Percentiles rank a stretch among this genome's conserved stretches.
phyloP scores from a whole-genome alignment of 1,140 invertebrate species.

The Thaumatotibia leucotreta region DNA sequence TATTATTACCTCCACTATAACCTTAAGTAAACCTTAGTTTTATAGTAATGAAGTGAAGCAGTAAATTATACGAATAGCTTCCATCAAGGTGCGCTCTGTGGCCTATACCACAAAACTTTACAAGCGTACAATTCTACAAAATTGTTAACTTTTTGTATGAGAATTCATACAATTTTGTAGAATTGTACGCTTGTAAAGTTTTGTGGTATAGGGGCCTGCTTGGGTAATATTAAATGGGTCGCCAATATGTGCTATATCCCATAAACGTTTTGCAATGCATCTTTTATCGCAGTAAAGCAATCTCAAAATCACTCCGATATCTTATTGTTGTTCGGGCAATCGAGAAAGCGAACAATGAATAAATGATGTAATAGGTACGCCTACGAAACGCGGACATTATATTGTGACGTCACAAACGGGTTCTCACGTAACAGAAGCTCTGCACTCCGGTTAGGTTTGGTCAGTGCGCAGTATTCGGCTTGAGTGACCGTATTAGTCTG shows the following conservation, averaged over 20 bases:
- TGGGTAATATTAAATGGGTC: neutral
- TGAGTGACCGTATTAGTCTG: neutral
- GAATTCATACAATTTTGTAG: too few species aligned
- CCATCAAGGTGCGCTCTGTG: too few species aligned
- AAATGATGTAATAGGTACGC: conserved; percentile 11
- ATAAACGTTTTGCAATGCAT: neutral
- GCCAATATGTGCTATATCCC: neutral
- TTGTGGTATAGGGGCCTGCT: neutral
- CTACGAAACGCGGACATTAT: conserved; percentile 3
- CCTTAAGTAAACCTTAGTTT: too few species aligned
- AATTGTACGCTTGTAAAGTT: too few species aligned
- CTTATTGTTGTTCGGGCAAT: neutral
- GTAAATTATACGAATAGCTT: too few species aligned
- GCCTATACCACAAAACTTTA: too few species aligned
- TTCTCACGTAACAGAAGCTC: conserved; percentile 6
- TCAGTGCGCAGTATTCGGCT: neutral
- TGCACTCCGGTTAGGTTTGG: conserved; percentile 5
- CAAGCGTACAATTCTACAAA: too few species aligned
- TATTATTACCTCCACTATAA: too few species aligned
- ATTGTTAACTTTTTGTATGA: too few species aligned
- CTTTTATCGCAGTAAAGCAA: neutral
- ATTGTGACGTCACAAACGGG: conserved; percentile 6
- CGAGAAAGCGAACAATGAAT: conserved; percentile 11
- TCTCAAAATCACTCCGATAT: neutral
- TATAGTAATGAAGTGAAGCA: too few species aligned